A percentile compares a stretch with the other conserved stretches of the same genome.
These are phyloP conservation scores for Drosophila differens DNA, from an alignment of 2,888 invertebrate genomes.

Conservation along the genomic window DNA sequence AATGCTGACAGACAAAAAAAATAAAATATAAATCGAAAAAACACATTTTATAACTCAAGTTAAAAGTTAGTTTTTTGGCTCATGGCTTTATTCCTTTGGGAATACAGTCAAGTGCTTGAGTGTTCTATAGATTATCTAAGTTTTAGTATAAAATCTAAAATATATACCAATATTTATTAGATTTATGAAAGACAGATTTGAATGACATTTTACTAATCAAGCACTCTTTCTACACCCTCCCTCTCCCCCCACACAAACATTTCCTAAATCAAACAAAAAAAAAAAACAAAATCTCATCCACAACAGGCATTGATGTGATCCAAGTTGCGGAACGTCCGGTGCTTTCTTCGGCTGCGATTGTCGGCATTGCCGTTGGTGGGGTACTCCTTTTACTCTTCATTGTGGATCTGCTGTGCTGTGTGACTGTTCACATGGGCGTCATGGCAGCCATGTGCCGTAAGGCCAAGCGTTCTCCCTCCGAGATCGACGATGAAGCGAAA, in stretches of 20 bases:
- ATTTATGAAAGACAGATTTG: slow-evolving; percentile 33
- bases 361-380: slow-evolving; percentile 93
- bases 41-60: slow-evolving; percentile 21
- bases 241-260: neutral
- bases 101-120: slow-evolving; percentile 22
- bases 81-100: slow-evolving; percentile 19
- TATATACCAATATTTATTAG: slow-evolving; percentile 23
- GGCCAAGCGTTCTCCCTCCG: slow-evolving; percentile 85
- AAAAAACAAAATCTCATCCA: slow-evolving; percentile 2
- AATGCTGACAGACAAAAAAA: slow-evolving; percentile 7
- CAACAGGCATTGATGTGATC: slow-evolving; percentile 83
- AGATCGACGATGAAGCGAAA: slow-evolving; percentile 92
- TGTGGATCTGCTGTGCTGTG: slow-evolving; percentile 93
- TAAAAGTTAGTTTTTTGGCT: slow-evolving; percentile 28
- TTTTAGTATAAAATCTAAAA: slow-evolving; percentile 25
- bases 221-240: slow-evolving; percentile 23
- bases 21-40: neutral
- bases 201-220: slow-evolving; percentile 69
- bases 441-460: slow-evolving; percentile 89
- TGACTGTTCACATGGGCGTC: slow-evolving; percentile 88
- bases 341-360: slow-evolving; percentile 88
- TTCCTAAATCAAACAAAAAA: neutral
- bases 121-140: slow-evolving; percentile 40
- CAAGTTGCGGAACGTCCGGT: slow-evolving; percentile 83
- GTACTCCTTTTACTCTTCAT: slow-evolving; percentile 92